Evolutionary conservation across 2,113 vertebrate species (phyloP), one percentile per base, ranked within the genome.

Genomic region (Oostethus manadensis): DNA sequence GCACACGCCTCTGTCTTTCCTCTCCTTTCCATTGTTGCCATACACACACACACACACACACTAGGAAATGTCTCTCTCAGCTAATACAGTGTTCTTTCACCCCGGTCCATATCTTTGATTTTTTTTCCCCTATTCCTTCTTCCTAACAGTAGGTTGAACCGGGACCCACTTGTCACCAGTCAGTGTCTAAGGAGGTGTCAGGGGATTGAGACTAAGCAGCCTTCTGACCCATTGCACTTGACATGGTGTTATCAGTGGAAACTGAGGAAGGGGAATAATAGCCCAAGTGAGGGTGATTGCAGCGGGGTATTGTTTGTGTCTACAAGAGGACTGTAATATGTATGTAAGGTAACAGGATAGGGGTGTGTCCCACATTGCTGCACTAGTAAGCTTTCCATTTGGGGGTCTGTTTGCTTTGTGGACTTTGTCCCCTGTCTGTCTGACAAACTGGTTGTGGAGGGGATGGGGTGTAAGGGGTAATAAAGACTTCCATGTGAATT

Each of bases 401-500:
- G 79, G 60, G 68, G 72, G 78, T 70, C 51, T 62, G 29, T 61
- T 38, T 38, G 35, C 10, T 44, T 35, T 65, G 51, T 63, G 57
- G 66, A 81, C 76, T 81, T 83, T 81, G 65, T 60, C 54, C 4
- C 16, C 43, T 45, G 13, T 59, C 51, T 10, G 20, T 65, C 35
- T 45, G 46, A 21, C 58, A 64, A 51, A 69, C 73, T 73, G 16
- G 61, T 18, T 4, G 44, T 76, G 67, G 23, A 26, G 23, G 23
- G 23, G 23, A 5, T 26, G 58, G 70, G 76, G 53, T 58, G 60
- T 60, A 73, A 81, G 56, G 61, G 71, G 63, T 54, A 71, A 77
- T 65, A 72, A 74, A 76, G 29, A 55, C 70, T 80, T 66, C 68
- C 72, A 71, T 81, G 79, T 82, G 80, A 80, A 76, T 83, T 71